Evolutionary conservation across 2,888 invertebrate genomes (phyloP).

Genomic region (Dicyrtomina minuta): DNA sequence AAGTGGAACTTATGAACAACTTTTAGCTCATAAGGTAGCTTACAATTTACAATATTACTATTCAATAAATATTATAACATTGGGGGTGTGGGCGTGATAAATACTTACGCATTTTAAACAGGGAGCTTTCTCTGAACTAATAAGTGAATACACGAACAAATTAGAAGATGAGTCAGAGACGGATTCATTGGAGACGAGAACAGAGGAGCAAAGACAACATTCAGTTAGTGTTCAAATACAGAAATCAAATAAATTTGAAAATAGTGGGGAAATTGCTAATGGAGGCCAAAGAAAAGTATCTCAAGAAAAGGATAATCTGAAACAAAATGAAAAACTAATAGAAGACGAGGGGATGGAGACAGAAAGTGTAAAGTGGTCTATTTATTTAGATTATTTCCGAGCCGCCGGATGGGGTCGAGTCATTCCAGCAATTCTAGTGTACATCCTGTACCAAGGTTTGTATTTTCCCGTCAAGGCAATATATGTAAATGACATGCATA

Average conservation of each 20-base stretch:
- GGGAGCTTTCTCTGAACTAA: conserved; percentile 51
- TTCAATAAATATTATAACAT: background rate
- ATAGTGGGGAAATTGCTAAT: too few species aligned
- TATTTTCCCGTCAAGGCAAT: too few species aligned
- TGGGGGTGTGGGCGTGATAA: background rate
- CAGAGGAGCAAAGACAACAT: too few species aligned
- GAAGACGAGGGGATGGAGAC: conserved; percentile 25
- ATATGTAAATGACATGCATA: background rate
- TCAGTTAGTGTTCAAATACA: too few species aligned
- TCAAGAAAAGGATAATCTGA: background rate
- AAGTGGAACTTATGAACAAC: conserved; percentile 82
- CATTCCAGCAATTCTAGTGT: conserved; percentile 55
- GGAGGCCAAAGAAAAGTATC: background rate
- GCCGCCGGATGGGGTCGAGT: conserved; percentile 57
- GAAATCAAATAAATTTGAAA: too few species aligned
- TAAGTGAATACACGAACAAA: conserved; percentile 40
- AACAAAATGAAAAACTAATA: conserved; percentile 18
- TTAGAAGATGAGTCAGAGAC: conserved; percentile 24
- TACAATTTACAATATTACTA: conserved; percentile 58
- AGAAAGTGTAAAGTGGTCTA: conserved; percentile 59
- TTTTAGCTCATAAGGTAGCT: conserved; percentile 82
- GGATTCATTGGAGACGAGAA: conserved; percentile 24
- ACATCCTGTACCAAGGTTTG: conserved; percentile 53
- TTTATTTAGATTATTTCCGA: conserved; percentile 59
- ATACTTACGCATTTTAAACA: too few species aligned